A percentile compares a stretch with the other conserved stretches of the same genome.
Evolutionary conservation across 2,113 vertebrate species (phyloP).

Genomic region (Lycaon pictus): DNA sequence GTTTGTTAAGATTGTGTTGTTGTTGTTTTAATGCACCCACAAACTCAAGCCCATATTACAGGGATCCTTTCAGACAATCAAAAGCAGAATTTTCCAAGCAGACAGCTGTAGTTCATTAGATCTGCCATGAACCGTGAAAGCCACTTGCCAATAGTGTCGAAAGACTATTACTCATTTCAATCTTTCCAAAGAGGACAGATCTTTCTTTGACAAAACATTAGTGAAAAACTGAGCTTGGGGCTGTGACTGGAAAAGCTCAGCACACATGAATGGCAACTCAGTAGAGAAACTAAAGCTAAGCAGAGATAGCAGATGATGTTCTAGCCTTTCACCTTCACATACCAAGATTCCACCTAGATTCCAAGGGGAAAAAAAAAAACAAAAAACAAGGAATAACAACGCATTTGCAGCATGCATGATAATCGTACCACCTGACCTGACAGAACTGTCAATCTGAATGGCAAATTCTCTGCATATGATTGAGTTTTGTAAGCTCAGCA

Average conservation of each 20-base stretch:
- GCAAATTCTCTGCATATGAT: constrained; percentile 57
- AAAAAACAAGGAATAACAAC: constrained; percentile 32
- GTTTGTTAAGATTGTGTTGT: constrained; percentile 50
- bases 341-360: constrained; percentile 37
- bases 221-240: constrained; percentile 44
- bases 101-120: constrained; percentile 84
- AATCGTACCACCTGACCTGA: constrained; percentile 23
- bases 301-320: neutral
- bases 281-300: neutral
- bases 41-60: constrained; percentile 69
- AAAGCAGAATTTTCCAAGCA: constrained; percentile 82
- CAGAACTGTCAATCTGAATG: constrained; percentile 56
- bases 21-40: constrained; percentile 46
- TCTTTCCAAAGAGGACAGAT: constrained; percentile 73
- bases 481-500: constrained; percentile 63
- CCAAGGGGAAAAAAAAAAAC: neutral
- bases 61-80: constrained; percentile 73
- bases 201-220: constrained; percentile 70
- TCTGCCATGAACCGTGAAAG: constrained; percentile 79
- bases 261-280: constrained; percentile 46
- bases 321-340: constrained; percentile 58
- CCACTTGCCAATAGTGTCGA: constrained; percentile 81
- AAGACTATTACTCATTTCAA: constrained; percentile 79
- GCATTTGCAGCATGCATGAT: neutral
- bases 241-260: constrained; percentile 38